Percentiles rank a stretch among this genome's conserved stretches.
These are phyloP conservation scores for Stenodema calcarata DNA, from an alignment of 2,888 invertebrate species.

Conservation along the genomic window DNA sequence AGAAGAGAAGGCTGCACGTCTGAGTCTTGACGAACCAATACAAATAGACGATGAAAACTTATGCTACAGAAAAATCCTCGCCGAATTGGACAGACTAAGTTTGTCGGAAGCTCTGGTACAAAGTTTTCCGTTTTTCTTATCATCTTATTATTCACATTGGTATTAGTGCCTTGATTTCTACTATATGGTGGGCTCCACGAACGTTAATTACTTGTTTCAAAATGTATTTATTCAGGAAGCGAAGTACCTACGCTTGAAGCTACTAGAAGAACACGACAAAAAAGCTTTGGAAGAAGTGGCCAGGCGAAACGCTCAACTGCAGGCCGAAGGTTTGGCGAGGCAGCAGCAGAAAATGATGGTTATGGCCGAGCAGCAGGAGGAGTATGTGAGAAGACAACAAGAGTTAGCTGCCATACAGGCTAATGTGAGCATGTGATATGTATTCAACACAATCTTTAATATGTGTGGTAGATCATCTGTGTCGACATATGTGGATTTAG, in stretches of 20 bases:
- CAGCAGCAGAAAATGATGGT: slow-evolving; percentile 37
- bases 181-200: too few species aligned
- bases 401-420: slow-evolving; percentile 8
- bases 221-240: not conserved
- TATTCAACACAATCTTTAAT: not conserved
- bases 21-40: not conserved
- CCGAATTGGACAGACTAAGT: slow-evolving; percentile 45
- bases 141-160: too few species aligned
- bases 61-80: slow-evolving; percentile 21
- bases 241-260: slow-evolving; percentile 14
- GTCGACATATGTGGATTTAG: too few species aligned
- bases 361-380: slow-evolving; percentile 17
- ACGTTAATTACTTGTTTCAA: too few species aligned
- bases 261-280: slow-evolving; percentile 18
- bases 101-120: slow-evolving; percentile 49
- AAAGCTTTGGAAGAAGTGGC: not conserved
- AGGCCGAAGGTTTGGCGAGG: slow-evolving; percentile 6
- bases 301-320: not conserved
- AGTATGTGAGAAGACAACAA: not conserved
- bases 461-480: not conserved
- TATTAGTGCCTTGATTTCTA: too few species aligned
- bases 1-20: not conserved
- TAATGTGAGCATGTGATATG: not conserved
- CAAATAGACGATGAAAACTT: slow-evolving; percentile 31
- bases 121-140: too few species aligned